These are phyloP conservation scores for Brotula barbata DNA, from an alignment of 2,797 vertebrate species.

Conservation along the genomic window DNA sequence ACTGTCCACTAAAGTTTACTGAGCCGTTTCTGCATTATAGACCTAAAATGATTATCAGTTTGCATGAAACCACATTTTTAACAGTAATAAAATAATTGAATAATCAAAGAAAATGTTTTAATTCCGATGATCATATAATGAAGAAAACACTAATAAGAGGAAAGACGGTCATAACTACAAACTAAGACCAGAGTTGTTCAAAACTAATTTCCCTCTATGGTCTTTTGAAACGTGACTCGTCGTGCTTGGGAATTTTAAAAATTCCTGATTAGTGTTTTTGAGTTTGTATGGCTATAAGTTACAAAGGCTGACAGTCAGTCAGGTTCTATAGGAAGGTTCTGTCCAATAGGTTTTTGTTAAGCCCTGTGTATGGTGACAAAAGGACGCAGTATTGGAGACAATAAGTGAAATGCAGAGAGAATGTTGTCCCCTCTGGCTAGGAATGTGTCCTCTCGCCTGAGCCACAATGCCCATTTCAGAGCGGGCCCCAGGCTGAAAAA, in stretches of 20 bases:
- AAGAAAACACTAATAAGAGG: too few species aligned
- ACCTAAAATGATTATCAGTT: too few species aligned
- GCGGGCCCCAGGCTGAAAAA: conserved; percentile 18
- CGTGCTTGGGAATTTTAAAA: too few species aligned
- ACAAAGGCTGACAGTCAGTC: not conserved
- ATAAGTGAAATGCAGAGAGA: conserved; percentile 46
- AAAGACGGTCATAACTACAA: too few species aligned
- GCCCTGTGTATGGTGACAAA: conserved; percentile 53
- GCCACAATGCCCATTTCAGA: conserved; percentile 65
- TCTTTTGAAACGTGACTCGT: too few species aligned
- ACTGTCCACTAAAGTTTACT: too few species aligned
- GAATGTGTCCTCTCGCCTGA: conserved; percentile 68
- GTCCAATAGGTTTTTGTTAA: conserved; percentile 48
- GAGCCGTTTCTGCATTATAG: too few species aligned
- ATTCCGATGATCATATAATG: too few species aligned
- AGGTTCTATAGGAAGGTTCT: conserved; percentile 43
- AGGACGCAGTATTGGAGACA: conserved; percentile 52
- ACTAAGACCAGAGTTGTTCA: too few species aligned
- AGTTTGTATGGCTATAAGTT: not conserved
- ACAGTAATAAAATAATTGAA: too few species aligned
- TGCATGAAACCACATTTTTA: too few species aligned
- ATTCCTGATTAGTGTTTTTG: conserved; percentile 7
- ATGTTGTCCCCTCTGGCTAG: conserved; percentile 52
- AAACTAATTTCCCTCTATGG: not conserved
- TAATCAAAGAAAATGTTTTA: too few species aligned